Evolutionary conservation across 2,113 vertebrate species (phyloP), one percentile per base, ranked within the genome.

Genomic region (Coptodon bakossiorum): DNA sequence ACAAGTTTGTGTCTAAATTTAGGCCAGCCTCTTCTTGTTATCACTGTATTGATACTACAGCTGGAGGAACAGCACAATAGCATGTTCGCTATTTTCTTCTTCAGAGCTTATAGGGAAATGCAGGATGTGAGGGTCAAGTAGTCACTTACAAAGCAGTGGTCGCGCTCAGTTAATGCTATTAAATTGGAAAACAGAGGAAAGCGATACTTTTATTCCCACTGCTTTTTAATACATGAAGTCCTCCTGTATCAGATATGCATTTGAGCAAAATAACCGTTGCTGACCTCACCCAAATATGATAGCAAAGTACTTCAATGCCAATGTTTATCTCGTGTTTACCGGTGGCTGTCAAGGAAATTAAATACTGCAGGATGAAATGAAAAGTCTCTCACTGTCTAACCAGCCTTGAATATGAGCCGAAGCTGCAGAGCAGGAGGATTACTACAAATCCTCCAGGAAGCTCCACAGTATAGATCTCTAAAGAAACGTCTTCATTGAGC

Each of bases 11-110:
- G 56, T 89, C 94, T 93, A 95, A 94, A 95, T 92, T 96, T 96
- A 96, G 94, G 81, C 71, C 24, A 81, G 76, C 81, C 93, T 90
- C 88, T 91, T 78, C 90, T 92, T 93, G 88, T 95, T 95, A 96
- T 96, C 96, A 40, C 81, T 38, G 68, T 83, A 76, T 86, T 87
- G 89, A 93, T 85, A 85, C 89, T 68, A 50, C 57, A 91, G 84
- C 86, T 88, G 82, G 90, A 86, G 87, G 83, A 81, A 73, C 81
- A 52, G 71, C 86, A 82, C 85, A 68, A 53, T 38, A 76, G 45
- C 5, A 24, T 54, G 84, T 36, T 54, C 40, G 54, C 53, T 82
- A 45, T 71, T 91, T 89, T 88, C 57, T 53, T 83, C 43, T 36
- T 22, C 54, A 66, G 80, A 56, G 61, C 76, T 56, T 54, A 80